Conservation (phyloP, 2,113 vertebrate species). For the Charadrius vociferus region DNA sequence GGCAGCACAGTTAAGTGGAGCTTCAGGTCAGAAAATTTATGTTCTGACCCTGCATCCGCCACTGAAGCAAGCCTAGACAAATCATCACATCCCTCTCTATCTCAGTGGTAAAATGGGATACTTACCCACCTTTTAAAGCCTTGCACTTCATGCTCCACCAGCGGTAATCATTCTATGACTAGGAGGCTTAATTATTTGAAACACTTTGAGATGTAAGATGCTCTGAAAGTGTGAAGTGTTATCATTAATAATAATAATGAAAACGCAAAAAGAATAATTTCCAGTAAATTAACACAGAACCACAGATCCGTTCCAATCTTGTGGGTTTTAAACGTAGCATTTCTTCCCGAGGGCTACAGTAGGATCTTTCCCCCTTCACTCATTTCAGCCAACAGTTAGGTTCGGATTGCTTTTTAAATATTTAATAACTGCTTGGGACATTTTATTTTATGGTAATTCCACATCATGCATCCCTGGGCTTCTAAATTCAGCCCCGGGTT, state of each 20-base stretch:
- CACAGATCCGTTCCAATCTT: background rate
- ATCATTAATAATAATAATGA: slow-evolving; percentile 30
- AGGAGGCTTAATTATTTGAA: slow-evolving; percentile 20
- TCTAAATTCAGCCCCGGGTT: slow-evolving; percentile 51
- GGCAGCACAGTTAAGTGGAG: background rate
- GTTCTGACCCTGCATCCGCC: background rate
- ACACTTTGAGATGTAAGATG: background rate
- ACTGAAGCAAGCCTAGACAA: background rate
- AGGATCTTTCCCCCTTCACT: slow-evolving; percentile 39
- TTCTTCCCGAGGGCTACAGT: background rate
- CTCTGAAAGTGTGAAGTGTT: background rate
- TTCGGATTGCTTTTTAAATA: slow-evolving; percentile 69
- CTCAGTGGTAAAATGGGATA: background rate
- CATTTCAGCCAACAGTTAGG: slow-evolving; percentile 59
- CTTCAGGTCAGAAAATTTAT: slow-evolving; percentile 11
- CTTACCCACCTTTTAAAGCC: background rate
- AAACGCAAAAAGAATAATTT: background rate
- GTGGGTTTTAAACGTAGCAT: background rate
- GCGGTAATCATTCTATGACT: background rate
- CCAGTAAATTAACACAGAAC: slow-evolving; percentile 5
- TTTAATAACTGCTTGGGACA: slow-evolving; percentile 66
- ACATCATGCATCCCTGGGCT: slow-evolving; percentile 24
- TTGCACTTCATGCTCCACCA: background rate
- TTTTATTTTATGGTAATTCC: slow-evolving; percentile 66
- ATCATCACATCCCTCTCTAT: background rate